Evolutionary conservation across 2,888 invertebrate species (phyloP), one percentile per base, ranked within the genome.

Genomic region (Hetaerina titia): DNA sequence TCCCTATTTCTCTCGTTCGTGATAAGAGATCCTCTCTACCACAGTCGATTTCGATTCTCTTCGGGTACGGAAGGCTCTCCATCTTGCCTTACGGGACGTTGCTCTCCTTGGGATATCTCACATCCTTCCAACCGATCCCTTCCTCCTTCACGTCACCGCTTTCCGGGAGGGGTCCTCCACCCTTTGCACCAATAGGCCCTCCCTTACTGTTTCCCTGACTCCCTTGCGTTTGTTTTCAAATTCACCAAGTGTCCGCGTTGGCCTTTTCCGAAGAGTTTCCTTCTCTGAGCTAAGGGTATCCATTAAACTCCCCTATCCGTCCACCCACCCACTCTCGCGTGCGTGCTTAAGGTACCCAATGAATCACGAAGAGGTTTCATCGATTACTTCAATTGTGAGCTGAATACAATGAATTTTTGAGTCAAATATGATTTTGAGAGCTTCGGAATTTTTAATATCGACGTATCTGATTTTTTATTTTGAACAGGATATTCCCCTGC

Each of bases 1-100:
- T 5, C 60, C 6, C 60, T 60, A 0, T 15, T 4, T 45, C 45
- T 45, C 45, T 45, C 45, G 45, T 45, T 45, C 45, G 45, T 45
- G 4, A 45, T 45, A 45, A 45, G 45, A 45, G 45, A 45, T 45
- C 45, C 45, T 45, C 45, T 45, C 45, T 45, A 45, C 45, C 58
- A 89, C 45, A 56, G 22, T n/a, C 19, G 69, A 11, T 56, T n/a
- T n/a, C 19, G 19, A n/a, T 11, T 57, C 58, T 89, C 89, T 57
- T 89, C 58, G 58, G 58, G 58, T 89, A 89, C 58, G 57, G 89
- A 89, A 56, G 57, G 89, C 56, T 89, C 58, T n/a, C 89, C 19
- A 56, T 89, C 58, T 57, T 45, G 4, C 45, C 45, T 45, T 45
- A 45, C 45, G 45, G 45, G 45, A 45, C 45, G 45, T 45, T 45